Evolutionary conservation across 1,140 invertebrate genomes (phyloP).

Genomic region (Aphidius gifuensis): DNA sequence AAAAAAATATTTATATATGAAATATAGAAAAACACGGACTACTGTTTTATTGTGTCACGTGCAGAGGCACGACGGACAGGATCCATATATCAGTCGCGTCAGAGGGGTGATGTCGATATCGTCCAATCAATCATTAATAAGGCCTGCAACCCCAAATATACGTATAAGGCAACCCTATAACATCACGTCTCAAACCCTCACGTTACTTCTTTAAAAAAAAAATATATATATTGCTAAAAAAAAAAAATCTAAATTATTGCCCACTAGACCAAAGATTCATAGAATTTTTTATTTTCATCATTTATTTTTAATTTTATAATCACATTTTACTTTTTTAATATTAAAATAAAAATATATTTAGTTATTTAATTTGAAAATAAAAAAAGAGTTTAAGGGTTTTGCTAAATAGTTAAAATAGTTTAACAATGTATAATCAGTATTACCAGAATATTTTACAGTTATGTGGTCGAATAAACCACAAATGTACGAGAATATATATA

Average conservation of each 20-base stretch:
- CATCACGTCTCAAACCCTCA: conserved; percentile 27
- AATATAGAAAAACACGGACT: conserved; percentile 20
- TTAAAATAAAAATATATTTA: too few relatives aligned
- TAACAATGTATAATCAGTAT: too few relatives aligned
- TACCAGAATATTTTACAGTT: too few relatives aligned
- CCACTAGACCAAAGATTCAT: conserved; percentile 49
- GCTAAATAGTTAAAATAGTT: too few relatives aligned
- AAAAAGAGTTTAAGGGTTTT: too few relatives aligned
- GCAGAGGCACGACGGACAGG: conserved; percentile 39
- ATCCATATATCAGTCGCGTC: conserved; percentile 52
- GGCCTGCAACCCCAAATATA: conserved; percentile 52
- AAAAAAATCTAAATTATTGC: conserved; percentile 45
- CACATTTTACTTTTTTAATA: too few relatives aligned
- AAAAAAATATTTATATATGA: conserved; percentile 6
- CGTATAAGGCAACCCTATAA: conserved; percentile 36
- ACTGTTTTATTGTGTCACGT: conserved; percentile 54
- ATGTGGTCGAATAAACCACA: too few relatives aligned
- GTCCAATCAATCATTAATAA: conserved; percentile 58
- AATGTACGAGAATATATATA: too few relatives aligned
- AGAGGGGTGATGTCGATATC: conserved; percentile 55
- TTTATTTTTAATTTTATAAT: conserved; percentile 35
- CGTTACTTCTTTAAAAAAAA: conserved; percentile 7
- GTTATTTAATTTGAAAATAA: too few relatives aligned
- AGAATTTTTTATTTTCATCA: conserved; percentile 54
- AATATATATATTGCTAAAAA: conserved; percentile 12